Evolutionary conservation across 2,797 vertebrate species (phyloP).

Genomic region (Notolepis coatsorum): DNA sequence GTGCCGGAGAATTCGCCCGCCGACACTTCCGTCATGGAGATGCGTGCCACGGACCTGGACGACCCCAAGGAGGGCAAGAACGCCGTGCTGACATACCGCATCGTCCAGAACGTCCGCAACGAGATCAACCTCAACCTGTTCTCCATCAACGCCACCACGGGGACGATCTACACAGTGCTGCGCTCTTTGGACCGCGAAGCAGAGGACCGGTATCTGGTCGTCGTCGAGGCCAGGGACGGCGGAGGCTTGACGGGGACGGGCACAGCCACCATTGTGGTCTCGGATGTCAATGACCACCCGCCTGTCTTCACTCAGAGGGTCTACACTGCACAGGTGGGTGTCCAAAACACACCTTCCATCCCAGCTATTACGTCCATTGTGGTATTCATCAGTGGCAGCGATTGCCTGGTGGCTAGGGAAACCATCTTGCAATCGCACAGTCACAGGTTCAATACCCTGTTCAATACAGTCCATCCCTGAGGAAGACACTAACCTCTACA

Average conservation of each 20-base stretch:
- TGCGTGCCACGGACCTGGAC: constrained; percentile 88
- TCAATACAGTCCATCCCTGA: too few relatives aligned
- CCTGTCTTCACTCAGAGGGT: constrained; percentile 87
- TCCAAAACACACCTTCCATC: background rate
- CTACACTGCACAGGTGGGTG: constrained; percentile 78
- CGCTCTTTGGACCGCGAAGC: constrained; percentile 87
- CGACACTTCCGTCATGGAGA: constrained; percentile 89
- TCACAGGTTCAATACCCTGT: too few relatives aligned
- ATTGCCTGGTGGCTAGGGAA: too few relatives aligned
- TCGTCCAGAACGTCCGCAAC: constrained; percentile 88
- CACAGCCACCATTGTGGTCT: constrained; percentile 88
- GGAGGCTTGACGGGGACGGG: constrained; percentile 89
- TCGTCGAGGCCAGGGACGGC: constrained; percentile 89
- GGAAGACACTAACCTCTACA: too few relatives aligned
- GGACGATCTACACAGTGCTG: constrained; percentile 87
- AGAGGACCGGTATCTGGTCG: constrained; percentile 84
- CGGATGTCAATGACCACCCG: constrained; percentile 89
- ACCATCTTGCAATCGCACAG: too few relatives aligned
- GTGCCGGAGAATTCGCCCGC: constrained; percentile 88
- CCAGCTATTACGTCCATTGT: too few relatives aligned
- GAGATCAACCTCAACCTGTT: constrained; percentile 91
- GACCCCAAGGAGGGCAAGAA: constrained; percentile 86
- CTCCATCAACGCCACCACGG: constrained; percentile 85
- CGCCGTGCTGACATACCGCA: constrained; percentile 87
- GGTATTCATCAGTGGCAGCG: too few relatives aligned